phyloP scores from a whole-genome alignment of 2,113 vertebrate genomes.

The Aptenodytes patagonicus region DNA sequence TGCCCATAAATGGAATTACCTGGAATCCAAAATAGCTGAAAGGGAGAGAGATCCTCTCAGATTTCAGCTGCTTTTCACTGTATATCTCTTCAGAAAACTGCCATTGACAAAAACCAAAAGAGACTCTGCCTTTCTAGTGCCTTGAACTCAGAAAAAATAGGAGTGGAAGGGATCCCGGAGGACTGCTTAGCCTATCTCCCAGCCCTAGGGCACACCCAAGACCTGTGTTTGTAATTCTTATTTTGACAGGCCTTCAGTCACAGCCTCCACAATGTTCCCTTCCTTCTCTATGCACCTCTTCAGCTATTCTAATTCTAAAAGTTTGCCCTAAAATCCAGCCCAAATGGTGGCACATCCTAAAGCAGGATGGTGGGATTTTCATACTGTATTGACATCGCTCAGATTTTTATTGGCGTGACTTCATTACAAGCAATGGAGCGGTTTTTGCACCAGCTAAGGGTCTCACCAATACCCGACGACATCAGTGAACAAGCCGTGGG shows the following conservation, averaged over 20 bases:
- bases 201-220: neutral
- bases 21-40: neutral
- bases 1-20: neutral
- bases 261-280: neutral
- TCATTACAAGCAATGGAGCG: rapidly evolving
- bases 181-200: neutral
- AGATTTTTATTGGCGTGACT: neutral
- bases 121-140: neutral
- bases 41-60: neutral
- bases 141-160: neutral
- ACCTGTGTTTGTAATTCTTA: neutral
- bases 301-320: neutral
- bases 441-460: neutral
- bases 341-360: neutral
- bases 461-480: neutral
- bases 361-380: neutral
- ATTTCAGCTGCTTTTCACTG: neutral
- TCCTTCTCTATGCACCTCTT: neutral
- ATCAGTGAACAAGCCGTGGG: rapidly evolving
- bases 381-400: neutral
- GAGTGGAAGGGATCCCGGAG: neutral
- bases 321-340: neutral
- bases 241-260: neutral
- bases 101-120: neutral
- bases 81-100: neutral